phyloP scores from a whole-genome alignment of 2,888 invertebrate species.

The Reticulitermes lucifugus region DNA sequence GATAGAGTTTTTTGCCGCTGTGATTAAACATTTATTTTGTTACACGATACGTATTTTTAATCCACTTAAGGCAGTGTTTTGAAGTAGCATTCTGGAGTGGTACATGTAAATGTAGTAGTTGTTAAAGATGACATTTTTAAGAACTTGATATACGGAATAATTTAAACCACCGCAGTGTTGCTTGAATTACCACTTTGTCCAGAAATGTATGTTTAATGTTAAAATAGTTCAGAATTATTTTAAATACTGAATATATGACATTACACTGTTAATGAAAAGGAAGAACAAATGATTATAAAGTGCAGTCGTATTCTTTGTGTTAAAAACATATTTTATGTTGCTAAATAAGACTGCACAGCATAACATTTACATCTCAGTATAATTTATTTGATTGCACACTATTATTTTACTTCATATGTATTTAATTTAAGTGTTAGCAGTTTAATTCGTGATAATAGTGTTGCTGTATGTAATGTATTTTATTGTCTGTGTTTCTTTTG shows the following conservation, averaged over 20 bases:
- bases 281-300: neutral
- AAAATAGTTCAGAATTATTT: too few species aligned
- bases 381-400: neutral
- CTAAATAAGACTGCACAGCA: neutral
- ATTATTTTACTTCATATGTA: too few species aligned
- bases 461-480: neutral
- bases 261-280: neutral
- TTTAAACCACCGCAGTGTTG: neutral
- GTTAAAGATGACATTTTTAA: neutral
- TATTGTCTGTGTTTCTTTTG: neutral
- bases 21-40: too few species aligned
- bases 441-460: neutral
- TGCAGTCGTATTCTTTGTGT: neutral
- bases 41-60: too few species aligned
- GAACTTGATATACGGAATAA: neutral
- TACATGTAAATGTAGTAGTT: neutral
- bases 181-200: neutral
- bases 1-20: too few species aligned
- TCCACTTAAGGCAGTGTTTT: too few species aligned
- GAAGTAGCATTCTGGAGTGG: neutral
- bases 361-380: too few species aligned
- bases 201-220: too few species aligned
- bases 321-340: too few species aligned
- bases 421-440: too few species aligned
- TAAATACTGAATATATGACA: neutral